Conservation (phyloP, 2,797 vertebrate genomes). For the Argya squamiceps region DNA sequence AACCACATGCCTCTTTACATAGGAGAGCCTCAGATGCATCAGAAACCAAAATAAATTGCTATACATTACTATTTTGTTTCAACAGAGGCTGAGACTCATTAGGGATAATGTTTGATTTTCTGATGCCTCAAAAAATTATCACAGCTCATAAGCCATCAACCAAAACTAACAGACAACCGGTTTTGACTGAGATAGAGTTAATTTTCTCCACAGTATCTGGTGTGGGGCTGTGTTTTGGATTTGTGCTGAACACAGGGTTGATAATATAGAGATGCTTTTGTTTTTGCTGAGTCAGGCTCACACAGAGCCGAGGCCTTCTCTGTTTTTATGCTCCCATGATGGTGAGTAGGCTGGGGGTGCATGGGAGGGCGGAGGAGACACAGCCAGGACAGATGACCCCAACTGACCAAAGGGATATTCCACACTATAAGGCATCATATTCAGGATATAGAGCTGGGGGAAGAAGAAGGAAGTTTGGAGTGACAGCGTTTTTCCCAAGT, state of each 20-base stretch:
- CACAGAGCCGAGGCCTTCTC: background rate
- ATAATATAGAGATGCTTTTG: background rate
- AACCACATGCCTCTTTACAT: background rate
- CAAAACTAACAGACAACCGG: background rate
- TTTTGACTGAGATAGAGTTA: background rate
- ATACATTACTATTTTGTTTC: background rate
- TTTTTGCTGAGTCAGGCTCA: background rate
- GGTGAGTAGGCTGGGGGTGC: background rate
- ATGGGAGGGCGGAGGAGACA: background rate
- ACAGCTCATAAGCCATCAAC: background rate
- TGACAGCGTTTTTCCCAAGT: background rate
- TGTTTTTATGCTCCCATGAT: rapidly evolving
- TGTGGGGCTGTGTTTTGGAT: background rate
- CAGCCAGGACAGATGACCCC: background rate
- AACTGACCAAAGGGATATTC: background rate
- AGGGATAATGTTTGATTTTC: background rate
- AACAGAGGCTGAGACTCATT: background rate
- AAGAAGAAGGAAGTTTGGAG: background rate
- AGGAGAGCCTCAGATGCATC: background rate
- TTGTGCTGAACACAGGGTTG: background rate
- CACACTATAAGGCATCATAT: background rate
- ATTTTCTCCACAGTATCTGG: background rate
- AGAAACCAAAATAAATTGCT: background rate
- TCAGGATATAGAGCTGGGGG: background rate
- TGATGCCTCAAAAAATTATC: background rate